Evolutionary conservation across 2,113 vertebrate species (phyloP).

Genomic region (Anser brachyrhynchus): DNA sequence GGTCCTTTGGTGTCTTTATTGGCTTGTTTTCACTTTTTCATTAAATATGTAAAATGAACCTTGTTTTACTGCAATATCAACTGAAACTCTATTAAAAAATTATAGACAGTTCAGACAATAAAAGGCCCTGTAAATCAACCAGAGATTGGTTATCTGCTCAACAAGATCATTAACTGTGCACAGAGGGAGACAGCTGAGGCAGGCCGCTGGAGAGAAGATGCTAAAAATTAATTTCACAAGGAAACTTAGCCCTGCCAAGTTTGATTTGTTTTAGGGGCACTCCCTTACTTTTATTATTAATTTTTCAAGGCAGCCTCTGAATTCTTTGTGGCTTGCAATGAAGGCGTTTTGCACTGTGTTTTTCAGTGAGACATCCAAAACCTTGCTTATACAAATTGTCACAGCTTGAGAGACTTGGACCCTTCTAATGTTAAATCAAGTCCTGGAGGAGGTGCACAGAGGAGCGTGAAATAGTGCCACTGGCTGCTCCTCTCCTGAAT

Average conservation of each 20-base stretch:
- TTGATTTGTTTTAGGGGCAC: constrained; percentile 46
- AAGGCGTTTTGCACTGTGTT: neutral
- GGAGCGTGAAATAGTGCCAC: constrained; percentile 7
- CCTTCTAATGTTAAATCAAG: constrained; percentile 26
- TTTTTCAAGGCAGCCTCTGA: constrained; percentile 11
- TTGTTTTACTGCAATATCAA: constrained; percentile 48
- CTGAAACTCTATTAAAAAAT: constrained; percentile 54
- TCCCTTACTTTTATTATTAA: constrained; percentile 37
- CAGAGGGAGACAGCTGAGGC: constrained; percentile 52
- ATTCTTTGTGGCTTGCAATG: neutral
- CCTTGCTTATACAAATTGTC: constrained; percentile 19
- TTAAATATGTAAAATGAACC: constrained; percentile 59
- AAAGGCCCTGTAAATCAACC: constrained; percentile 64
- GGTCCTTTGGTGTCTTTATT: constrained; percentile 49
- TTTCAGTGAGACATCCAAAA: constrained; percentile 18
- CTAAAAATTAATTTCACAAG: constrained; percentile 59
- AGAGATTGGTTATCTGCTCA: constrained; percentile 63
- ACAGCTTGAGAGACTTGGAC: constrained; percentile 39
- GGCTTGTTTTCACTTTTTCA: constrained; percentile 59
- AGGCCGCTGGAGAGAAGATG: constrained; percentile 11
- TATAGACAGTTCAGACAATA: constrained; percentile 63
- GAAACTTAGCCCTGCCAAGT: constrained; percentile 42
- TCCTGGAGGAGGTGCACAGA: neutral
- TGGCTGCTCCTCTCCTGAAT: neutral
- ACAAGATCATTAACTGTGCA: constrained; percentile 53